Evolutionary conservation across 2,888 invertebrate species (phyloP).

Genomic region (Siphlonurus alternatus): DNA sequence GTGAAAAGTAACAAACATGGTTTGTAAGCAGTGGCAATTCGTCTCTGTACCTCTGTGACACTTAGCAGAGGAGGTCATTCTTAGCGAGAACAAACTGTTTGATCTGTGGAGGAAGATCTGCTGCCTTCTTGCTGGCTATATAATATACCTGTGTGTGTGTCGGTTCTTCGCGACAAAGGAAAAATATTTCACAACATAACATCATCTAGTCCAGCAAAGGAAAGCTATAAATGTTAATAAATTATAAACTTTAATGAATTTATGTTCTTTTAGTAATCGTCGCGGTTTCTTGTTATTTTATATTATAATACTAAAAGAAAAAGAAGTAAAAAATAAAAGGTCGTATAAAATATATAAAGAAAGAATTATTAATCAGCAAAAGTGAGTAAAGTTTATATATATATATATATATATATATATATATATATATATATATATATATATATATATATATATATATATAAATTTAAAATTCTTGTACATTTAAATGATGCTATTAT

Average conservation of each 20-base stretch:
- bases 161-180: not conserved
- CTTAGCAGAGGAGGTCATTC: too few species aligned
- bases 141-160: too few species aligned
- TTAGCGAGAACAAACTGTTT: too few species aligned
- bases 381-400: not conserved
- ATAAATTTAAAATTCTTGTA: too few species aligned
- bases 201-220: too few species aligned
- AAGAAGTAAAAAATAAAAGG: not conserved
- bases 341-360: not conserved
- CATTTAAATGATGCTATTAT: not conserved
- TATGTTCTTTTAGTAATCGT: not conserved
- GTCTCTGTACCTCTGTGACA: too few species aligned
- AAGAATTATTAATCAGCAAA: not conserved
- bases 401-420: too few species aligned
- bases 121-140: not conserved
- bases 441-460: too few species aligned
- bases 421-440: too few species aligned
- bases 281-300: not conserved
- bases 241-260: constrained; percentile 1
- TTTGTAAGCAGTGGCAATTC: not conserved
- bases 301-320: not conserved
- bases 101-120: too few species aligned
- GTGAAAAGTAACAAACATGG: not conserved
- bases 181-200: not conserved
- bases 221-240: not conserved